These are phyloP conservation scores for Bostrychus sinensis DNA, from an alignment of 2,113 vertebrate genomes.

Conservation along the genomic window DNA sequence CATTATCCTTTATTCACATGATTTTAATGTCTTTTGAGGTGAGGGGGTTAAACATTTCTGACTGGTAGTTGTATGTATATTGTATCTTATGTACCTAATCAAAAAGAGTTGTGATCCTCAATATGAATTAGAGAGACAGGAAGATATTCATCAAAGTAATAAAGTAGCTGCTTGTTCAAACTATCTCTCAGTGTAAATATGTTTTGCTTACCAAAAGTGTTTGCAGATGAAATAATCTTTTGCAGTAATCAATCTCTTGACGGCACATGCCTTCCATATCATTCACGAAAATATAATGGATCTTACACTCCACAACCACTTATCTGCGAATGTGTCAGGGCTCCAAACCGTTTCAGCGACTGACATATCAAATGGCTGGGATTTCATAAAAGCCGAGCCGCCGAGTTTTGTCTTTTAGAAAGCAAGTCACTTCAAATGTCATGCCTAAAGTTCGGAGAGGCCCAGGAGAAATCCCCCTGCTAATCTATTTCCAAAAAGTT, in stretches of 20 bases:
- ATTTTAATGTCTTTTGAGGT: no score
- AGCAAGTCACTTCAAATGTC: conserved; percentile 3
- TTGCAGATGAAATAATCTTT: not conserved
- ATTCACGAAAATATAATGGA: not conserved
- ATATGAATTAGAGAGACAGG: not conserved
- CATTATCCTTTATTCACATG: no score
- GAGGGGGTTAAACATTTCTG: no score
- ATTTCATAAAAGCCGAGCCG: not conserved
- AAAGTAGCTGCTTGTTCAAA: not conserved
- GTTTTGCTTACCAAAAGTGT: conserved; percentile 1
- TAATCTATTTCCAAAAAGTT: conserved; percentile 36
- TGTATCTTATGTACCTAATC: not conserved
- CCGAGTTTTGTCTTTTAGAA: conserved; percentile 7
- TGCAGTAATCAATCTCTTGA: not conserved
- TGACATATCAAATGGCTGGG: not conserved
- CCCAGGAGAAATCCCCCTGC: conserved; percentile 6
- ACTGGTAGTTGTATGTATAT: no score
- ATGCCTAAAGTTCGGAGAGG: not conserved
- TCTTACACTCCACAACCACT: not conserved
- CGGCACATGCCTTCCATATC: not conserved
- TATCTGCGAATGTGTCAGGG: conserved; percentile 8
- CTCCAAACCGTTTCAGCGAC: not conserved
- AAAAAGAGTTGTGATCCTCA: not conserved
- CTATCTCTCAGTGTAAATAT: conserved; percentile 5
- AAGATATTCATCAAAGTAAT: not conserved